Base-by-base conservation (phyloP, 2,113 vertebrate genomes). In the Nycticryphes semicollaris region DNA sequence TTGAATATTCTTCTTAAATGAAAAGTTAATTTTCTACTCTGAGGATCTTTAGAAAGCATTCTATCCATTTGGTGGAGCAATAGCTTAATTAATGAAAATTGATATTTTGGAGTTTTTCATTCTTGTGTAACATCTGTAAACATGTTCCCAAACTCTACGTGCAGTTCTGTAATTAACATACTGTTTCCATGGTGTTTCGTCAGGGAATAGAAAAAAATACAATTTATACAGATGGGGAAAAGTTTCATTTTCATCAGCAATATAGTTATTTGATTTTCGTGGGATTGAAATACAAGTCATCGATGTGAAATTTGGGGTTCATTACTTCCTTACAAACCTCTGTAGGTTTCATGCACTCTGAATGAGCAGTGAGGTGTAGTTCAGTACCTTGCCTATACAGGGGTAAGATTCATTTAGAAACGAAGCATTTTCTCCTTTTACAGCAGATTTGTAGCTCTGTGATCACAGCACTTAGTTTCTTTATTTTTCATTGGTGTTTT, bases 401-500 rank as follows among this genome's bases (percentile, higher is more conserved):
- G 16, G 47, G 11, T 86, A 89, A 87, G 39, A 80, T 56, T 8
- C 14, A 14, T 93, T 80, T 87, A 54, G 72, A 93, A 84, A 37
- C 12, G 72, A 87, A 73, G 30, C 30, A 30, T 89, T 97, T 87
- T 79, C 86, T 92, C 51, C 35, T 53, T 82, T 54, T 83, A 23
- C 21, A 27, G 77, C 56, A 84, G 56, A 72, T 43, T 23, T 63
- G 81, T 84, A 80, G 20, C 43, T 89, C 59, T 94, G 76, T 85
- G 87, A 77, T 95, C 31, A 74, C 53, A 78, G 24, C 67, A 31
- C 28, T 96, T 94, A 37, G 64, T 28, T 94, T 91, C 67, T 89
- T 79, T 87, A 70, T 95, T 89, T 94, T 96, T 91, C 80, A 73
- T 91, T 83, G 56, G 33, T 85, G 79, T 89, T 90, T 92, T 96